Conservation (phyloP, 1,140 invertebrate genomes). For the Trichoplusia ni region DNA sequence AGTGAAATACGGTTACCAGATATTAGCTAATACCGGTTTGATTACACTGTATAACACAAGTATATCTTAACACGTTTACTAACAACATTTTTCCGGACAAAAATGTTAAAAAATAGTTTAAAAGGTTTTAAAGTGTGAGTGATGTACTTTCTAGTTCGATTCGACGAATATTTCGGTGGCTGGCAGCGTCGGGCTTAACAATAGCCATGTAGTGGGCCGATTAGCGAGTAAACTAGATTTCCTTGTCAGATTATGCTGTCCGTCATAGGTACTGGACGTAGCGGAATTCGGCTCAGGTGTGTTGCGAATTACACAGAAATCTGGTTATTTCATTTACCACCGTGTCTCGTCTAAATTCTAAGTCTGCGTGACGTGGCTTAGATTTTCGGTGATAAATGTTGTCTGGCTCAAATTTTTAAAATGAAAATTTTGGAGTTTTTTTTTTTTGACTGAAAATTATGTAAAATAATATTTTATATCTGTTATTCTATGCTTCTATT, state of each 20-base stretch:
- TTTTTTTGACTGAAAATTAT: too few species aligned
- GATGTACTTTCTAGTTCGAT: conserved; percentile 30
- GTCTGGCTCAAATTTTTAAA: too few species aligned
- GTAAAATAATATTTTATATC: too few species aligned
- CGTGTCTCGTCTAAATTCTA: background rate
- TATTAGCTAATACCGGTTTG: background rate
- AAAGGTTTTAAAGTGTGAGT: conserved; percentile 5
- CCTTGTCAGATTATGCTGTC: conserved; percentile 62
- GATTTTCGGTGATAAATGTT: too few species aligned
- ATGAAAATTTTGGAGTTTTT: too few species aligned
- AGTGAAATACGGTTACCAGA: background rate
- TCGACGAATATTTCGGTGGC: conserved; percentile 37
- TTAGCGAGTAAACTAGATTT: conserved; percentile 67
- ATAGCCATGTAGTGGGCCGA: conserved; percentile 52
- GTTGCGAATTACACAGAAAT: conserved; percentile 15
- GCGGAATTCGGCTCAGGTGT: conserved; percentile 37
- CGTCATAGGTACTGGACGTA: conserved; percentile 54
- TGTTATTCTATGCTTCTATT: too few species aligned
- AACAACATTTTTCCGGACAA: too few species aligned
- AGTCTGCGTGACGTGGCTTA: background rate
- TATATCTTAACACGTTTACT: too few species aligned
- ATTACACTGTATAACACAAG: too few species aligned
- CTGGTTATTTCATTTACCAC: conserved; percentile 15
- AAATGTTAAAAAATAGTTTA: too few species aligned
- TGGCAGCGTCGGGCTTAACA: conserved; percentile 41